These are phyloP conservation scores for Oedothorax gibbosus DNA, from an alignment of 1,140 invertebrate species.

Conservation along the genomic window DNA sequence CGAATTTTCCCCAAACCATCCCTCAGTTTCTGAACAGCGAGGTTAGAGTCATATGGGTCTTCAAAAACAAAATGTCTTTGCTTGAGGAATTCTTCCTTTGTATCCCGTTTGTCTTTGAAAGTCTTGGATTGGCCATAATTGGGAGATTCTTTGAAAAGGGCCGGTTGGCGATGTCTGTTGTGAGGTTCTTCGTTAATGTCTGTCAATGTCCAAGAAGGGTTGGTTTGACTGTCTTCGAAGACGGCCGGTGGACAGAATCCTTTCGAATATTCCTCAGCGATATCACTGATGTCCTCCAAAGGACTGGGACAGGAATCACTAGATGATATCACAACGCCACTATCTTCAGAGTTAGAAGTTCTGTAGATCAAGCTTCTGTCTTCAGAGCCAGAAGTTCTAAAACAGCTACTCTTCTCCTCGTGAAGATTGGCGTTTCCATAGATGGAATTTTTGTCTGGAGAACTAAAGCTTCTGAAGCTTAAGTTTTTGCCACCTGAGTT, in stretches of 20 bases:
- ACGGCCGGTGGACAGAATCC: neutral
- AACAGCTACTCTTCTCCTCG: too few species aligned
- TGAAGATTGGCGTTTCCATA: too few species aligned
- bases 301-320: constrained; percentile 4
- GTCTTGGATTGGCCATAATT: too few species aligned
- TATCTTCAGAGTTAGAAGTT: neutral
- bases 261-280: too few species aligned
- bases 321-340: neutral
- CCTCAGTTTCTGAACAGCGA: constrained; percentile 41
- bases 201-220: neutral
- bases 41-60: constrained; percentile 6
- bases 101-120: neutral
- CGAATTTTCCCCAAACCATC: constrained; percentile 38
- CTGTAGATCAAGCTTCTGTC: too few species aligned
- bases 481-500: too few species aligned
- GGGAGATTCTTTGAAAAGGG: too few species aligned
- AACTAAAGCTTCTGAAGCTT: too few species aligned
- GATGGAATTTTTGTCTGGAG: too few species aligned
- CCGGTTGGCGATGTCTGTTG: neutral
- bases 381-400: too few species aligned
- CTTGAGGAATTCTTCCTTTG: neutral
- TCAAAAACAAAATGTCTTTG: neutral
- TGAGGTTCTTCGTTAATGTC: constrained; percentile 1
- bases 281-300: constrained; percentile 23
- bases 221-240: neutral